These are phyloP conservation scores for Macrosoma leucophasiata DNA, from an alignment of 2,888 invertebrate species.

Conservation along the genomic window DNA sequence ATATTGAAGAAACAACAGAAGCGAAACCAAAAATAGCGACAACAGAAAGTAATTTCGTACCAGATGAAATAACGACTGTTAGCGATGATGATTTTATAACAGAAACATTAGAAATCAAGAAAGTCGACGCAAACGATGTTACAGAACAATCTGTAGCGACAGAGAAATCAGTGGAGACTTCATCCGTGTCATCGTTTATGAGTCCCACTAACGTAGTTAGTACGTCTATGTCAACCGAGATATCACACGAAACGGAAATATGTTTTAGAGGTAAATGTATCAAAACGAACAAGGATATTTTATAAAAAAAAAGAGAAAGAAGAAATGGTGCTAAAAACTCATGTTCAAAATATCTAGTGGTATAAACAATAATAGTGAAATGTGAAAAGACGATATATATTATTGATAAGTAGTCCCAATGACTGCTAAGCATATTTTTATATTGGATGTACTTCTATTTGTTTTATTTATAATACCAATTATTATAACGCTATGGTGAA, in stretches of 20 bases:
- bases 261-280: constrained; percentile 91
- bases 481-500: constrained; percentile 53
- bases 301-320: constrained; percentile 44
- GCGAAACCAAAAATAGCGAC: constrained; percentile 41
- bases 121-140: constrained; percentile 11
- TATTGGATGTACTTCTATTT: too few species aligned
- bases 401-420: too few species aligned
- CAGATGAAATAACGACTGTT: constrained; percentile 57
- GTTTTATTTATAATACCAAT: too few species aligned
- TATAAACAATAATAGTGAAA: constrained; percentile 22
- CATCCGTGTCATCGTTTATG: constrained; percentile 61
- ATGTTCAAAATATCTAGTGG: constrained; percentile 46
- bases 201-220: constrained; percentile 75
- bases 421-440: too few species aligned
- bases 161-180: constrained; percentile 43
- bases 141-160: constrained; percentile 27
- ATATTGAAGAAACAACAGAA: constrained; percentile 40
- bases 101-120: constrained; percentile 21
- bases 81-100: constrained; percentile 25
- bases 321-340: constrained; percentile 47
- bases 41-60: constrained; percentile 54
- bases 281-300: constrained; percentile 73
- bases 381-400: constrained; percentile 21
- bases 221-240: constrained; percentile 87
- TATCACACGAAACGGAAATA: constrained; percentile 91